Percentiles rank a stretch among this genome's conserved stretches.
phyloP scores from a whole-genome alignment of 2,888 invertebrate genomes.

The Diplazon laetatorius region DNA sequence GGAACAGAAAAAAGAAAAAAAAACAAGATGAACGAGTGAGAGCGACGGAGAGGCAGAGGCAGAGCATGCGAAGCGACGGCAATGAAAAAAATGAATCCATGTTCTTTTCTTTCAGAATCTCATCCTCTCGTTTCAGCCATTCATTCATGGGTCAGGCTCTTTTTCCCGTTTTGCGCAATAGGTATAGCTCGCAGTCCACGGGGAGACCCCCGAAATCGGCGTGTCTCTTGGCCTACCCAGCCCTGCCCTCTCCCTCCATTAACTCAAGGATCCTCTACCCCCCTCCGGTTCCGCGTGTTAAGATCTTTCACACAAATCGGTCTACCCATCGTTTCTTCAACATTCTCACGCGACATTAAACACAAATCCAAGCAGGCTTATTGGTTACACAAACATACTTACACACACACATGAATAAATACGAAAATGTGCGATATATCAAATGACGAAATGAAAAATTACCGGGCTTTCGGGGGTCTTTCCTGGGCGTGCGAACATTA shows the following conservation, averaged over 20 bases:
- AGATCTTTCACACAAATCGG: too few species aligned
- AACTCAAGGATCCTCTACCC: too few species aligned
- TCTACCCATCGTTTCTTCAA: too few species aligned
- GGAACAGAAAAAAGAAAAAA: conserved; percentile 7
- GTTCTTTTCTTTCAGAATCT: conserved; percentile 82
- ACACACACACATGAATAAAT: too few species aligned
- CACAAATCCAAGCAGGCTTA: too few species aligned
- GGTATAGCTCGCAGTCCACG: conserved; percentile 76
- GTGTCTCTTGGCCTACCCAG: not conserved
- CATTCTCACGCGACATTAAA: too few species aligned
- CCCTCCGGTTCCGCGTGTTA: too few species aligned
- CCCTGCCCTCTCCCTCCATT: too few species aligned
- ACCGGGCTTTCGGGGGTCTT: conserved; percentile 71
- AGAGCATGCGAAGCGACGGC: conserved; percentile 28
- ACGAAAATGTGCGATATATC: not conserved
- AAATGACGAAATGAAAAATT: conserved; percentile 13
- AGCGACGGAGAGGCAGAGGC: conserved; percentile 18
- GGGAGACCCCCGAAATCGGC: conserved; percentile 69
- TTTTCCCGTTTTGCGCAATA: conserved; percentile 83
- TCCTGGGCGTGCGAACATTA: conserved; percentile 71
- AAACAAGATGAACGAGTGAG: conserved; percentile 11
- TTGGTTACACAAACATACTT: too few species aligned
- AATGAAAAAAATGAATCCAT: conserved; percentile 77
- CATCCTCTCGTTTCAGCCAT: conserved; percentile 82
- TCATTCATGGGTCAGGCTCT: conserved; percentile 83